These are phyloP conservation scores for Noturus placidus DNA, from an alignment of 2,113 vertebrate genomes.

Conservation along the genomic window DNA sequence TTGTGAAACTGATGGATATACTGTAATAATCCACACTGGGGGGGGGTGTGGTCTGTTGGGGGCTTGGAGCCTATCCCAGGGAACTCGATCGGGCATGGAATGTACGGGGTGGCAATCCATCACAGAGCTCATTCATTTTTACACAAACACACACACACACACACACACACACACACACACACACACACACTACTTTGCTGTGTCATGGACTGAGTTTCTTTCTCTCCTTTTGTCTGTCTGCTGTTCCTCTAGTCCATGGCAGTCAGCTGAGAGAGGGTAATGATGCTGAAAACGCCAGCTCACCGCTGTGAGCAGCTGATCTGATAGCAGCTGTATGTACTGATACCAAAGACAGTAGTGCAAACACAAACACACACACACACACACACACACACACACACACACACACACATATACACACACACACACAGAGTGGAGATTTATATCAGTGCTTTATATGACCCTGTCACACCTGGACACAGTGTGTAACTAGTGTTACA, in stretches of 20 bases:
- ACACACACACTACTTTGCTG: background rate
- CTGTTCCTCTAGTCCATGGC: background rate
- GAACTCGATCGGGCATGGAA: too few species aligned
- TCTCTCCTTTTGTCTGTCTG: background rate
- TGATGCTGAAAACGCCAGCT: conserved; percentile 52
- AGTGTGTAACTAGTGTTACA: background rate
- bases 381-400: conserved; percentile 25
- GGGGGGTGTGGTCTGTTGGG: too few species aligned
- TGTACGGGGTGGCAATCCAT: too few species aligned
- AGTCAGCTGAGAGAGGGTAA: conserved; percentile 40
- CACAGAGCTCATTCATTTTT: too few species aligned
- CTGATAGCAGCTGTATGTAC: conserved; percentile 28
- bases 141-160: too few species aligned
- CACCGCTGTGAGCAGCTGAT: conserved; percentile 34
- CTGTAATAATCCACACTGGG: too few species aligned
- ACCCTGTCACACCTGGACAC: conserved; percentile 14
- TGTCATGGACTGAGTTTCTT: background rate
- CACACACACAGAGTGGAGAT: conserved; percentile 4
- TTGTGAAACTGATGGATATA: too few species aligned
- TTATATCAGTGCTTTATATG: background rate
- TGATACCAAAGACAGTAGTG: background rate
- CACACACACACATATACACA: conserved; percentile 22
- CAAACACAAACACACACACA: background rate
- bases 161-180: too few species aligned
- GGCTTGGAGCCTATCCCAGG: too few species aligned